Evolutionary conservation across 2,113 vertebrate genomes (phyloP).

Genomic region (Phaethornis superciliosus): DNA sequence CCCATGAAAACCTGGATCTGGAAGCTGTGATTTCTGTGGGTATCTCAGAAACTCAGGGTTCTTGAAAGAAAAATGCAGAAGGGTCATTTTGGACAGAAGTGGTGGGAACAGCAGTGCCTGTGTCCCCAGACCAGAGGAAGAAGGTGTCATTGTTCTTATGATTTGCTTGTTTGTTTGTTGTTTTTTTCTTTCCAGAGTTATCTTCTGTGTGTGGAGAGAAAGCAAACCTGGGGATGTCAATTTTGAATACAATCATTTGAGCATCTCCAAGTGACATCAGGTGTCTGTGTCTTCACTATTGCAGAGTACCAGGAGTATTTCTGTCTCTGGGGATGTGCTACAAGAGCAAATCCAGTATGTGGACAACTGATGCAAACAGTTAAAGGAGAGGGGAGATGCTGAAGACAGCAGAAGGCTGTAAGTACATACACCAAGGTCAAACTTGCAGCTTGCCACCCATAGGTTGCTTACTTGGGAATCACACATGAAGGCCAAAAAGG

Average conservation of each 20-base stretch:
- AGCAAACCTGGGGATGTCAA: neutral
- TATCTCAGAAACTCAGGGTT: neutral
- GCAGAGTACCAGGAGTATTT: neutral
- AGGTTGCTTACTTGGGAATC: neutral
- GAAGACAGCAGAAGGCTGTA: neutral
- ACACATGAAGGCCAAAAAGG: neutral
- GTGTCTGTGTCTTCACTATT: neutral
- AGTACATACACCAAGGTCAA: neutral
- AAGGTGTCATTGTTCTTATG: neutral
- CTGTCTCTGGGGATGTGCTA: neutral
- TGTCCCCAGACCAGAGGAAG: neutral
- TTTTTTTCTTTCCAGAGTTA: neutral
- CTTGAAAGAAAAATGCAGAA: neutral
- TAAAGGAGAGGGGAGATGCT: neutral
- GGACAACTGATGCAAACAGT: neutral
- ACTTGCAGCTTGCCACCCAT: neutral
- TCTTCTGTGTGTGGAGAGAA: neutral
- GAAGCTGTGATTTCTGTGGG: neutral
- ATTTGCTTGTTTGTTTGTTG: accelerated
- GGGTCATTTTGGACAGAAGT: neutral
- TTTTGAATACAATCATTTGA: neutral
- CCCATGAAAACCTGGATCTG: neutral
- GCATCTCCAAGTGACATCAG: neutral
- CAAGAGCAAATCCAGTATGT: neutral
- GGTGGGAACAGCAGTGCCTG: neutral